phyloP scores from a whole-genome alignment of 1,140 invertebrate genomes.

The Harlomillsia oculata region DNA sequence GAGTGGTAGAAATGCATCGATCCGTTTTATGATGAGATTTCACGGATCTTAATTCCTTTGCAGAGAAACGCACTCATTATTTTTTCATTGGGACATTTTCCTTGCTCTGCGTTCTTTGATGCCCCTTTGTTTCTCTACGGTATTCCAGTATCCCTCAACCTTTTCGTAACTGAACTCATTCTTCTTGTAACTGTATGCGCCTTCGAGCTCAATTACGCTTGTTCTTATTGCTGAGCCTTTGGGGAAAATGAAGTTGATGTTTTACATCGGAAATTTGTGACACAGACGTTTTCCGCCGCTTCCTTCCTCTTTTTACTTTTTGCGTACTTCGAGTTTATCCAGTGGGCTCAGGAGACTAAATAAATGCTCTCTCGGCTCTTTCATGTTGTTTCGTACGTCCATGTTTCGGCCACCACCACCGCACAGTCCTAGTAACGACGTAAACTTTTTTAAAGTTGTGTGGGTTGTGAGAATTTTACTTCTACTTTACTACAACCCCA shows the following conservation, averaged over 20 bases:
- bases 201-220: conserved; percentile 11
- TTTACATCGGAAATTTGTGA: conserved; percentile 4
- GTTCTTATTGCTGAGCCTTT: conserved; percentile 10
- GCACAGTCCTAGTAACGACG: too few relatives aligned
- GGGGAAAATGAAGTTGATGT: conserved; percentile 10
- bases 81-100: conserved; percentile 28
- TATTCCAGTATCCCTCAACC: too few relatives aligned
- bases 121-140: neutral
- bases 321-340: neutral
- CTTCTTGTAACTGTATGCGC: too few relatives aligned
- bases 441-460: too few relatives aligned
- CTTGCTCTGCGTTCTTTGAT: conserved; percentile 2
- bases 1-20: conserved; percentile 23
- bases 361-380: too few relatives aligned
- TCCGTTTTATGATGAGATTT: conserved; percentile 34
- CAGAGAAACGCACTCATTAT: conserved; percentile 27
- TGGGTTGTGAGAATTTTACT: too few relatives aligned
- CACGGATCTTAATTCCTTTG: conserved; percentile 30
- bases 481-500: too few relatives aligned
- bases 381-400: too few relatives aligned
- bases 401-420: too few relatives aligned
- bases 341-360: too few relatives aligned
- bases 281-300: neutral
- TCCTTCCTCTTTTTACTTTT: neutral
- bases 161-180: too few relatives aligned